Base-by-base conservation (phyloP, 2,888 invertebrate genomes). In the Synanthedon myopaeformis region DNA sequence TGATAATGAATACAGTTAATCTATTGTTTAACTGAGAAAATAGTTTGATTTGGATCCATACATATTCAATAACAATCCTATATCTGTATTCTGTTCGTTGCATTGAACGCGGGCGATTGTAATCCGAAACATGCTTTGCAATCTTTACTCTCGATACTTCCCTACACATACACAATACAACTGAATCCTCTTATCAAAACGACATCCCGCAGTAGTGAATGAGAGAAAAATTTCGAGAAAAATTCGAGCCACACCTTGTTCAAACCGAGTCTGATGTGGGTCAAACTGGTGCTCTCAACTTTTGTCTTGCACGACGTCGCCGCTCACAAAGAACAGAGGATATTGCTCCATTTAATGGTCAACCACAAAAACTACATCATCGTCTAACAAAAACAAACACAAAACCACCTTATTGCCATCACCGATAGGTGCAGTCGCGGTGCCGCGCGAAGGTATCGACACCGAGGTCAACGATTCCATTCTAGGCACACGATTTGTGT, bases 381-480 rank as follows among this genome's bases (percentile, higher is more conserved):
- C 56, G 51, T 54, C 11, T 58, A 54, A 57, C 59, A 66, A 68
- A 76, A 77, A 78, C 76, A 79, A 83, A 83, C 83, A 79, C 80
- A 81, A 76, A 81, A 79, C 76, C 80, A 77, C 77, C 74, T 76
- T 75, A 64, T 65, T 64, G 58, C 59, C 50, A 41, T 41, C 28
- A 59, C 57, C 64, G 61, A 63, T 61, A 65, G 60, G 64, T 61
- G 63, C 61, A 65, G 60, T 58, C 61, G 63, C 61, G 64, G 60
- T 57, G 51, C 28, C 51, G 35, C n/a, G 51, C 59, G 63, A 59
- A 57, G 61, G 66, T 63, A 68, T 68, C 67, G 66, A 59, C 64
- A 65, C 61, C 71, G 79, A 79, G 80, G 81, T 79, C 83, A 74
- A 74, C 73, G 79, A 66, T 69, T 70, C 76, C 79, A 76, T 76